These are phyloP conservation scores for Drosophila prosaltans DNA, from an alignment of 1,140 invertebrate genomes.

Conservation along the genomic window DNA sequence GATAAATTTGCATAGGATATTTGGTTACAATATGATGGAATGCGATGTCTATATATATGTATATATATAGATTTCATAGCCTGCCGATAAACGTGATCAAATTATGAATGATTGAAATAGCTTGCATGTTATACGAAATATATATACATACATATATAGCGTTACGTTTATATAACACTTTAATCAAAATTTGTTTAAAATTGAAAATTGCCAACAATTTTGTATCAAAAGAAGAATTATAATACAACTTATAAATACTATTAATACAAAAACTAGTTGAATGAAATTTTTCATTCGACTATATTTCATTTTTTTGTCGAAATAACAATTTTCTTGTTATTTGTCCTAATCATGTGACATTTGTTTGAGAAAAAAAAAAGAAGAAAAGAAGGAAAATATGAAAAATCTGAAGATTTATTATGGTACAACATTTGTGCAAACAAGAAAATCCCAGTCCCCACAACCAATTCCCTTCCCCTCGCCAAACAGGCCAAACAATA, in stretches of 20 bases:
- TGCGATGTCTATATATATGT: slow-evolving; percentile 32
- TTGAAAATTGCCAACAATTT: no score
- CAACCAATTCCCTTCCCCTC: background rate
- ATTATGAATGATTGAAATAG: slow-evolving; percentile 12
- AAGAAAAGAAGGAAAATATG: background rate
- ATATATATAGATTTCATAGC: slow-evolving; percentile 3
- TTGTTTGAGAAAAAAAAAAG: background rate
- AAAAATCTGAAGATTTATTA: slow-evolving; percentile 55
- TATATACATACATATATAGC: background rate
- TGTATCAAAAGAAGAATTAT: no score
- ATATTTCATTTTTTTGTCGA: background rate
- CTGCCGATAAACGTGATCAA: slow-evolving; percentile 14
- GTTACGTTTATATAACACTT: background rate
- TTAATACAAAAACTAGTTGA: background rate
- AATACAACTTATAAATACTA: no score
- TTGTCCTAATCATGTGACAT: slow-evolving; percentile 13
- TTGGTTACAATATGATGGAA: slow-evolving; percentile 25
- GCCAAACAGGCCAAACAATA: slow-evolving; percentile 16
- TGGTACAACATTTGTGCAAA: slow-evolving; percentile 47
- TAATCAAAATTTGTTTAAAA: no score
- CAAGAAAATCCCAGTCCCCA: slow-evolving; percentile 57
- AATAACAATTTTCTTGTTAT: slow-evolving; percentile 9
- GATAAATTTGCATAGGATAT: slow-evolving; percentile 50
- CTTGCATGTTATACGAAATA: background rate
- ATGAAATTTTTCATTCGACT: slow-evolving; percentile 1